Percentiles rank a stretch among this genome's conserved stretches.
Evolutionary conservation across 1,140 invertebrate genomes (phyloP).

Genomic region (Babylonia areolata): DNA sequence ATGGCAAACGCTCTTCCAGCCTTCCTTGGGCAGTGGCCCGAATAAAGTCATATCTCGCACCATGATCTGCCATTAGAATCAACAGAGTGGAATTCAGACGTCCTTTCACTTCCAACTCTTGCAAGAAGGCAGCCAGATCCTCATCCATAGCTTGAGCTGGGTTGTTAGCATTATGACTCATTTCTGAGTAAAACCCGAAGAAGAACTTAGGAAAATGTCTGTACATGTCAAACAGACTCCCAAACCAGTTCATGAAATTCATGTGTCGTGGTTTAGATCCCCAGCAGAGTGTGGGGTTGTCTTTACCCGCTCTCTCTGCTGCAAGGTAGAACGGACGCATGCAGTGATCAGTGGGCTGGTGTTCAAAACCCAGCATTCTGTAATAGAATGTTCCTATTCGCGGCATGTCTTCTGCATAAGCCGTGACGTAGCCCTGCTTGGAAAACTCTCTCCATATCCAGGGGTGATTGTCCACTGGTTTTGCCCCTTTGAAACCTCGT

Average conservation of each 20-base stretch:
- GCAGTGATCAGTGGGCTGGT: slow-evolving; percentile 92
- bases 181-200: slow-evolving; percentile 90
- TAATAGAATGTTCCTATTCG: slow-evolving; percentile 92
- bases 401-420: slow-evolving; percentile 88
- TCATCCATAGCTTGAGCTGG: slow-evolving; percentile 82
- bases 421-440: slow-evolving; percentile 82
- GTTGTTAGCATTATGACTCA: slow-evolving; percentile 86
- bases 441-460: slow-evolving; percentile 75
- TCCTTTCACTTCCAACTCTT: slow-evolving; percentile 83
- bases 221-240: slow-evolving; percentile 81
- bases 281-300: slow-evolving; percentile 79
- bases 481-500: slow-evolving; percentile 83
- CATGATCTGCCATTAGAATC: slow-evolving; percentile 93
- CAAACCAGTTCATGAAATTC: slow-evolving; percentile 82
- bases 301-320: slow-evolving; percentile 73
- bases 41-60: slow-evolving; percentile 88
- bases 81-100: slow-evolving; percentile 79
- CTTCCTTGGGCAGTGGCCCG: slow-evolving; percentile 87
- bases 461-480: slow-evolving; percentile 86
- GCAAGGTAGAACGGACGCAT: slow-evolving; percentile 87
- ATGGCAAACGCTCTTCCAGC: slow-evolving; percentile 92
- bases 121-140: slow-evolving; percentile 81
- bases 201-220: slow-evolving; percentile 85
- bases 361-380: slow-evolving; percentile 89
- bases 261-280: slow-evolving; percentile 86